Base-by-base conservation (phyloP, 1,140 invertebrate genomes). In the Campoletis sonorensis region DNA sequence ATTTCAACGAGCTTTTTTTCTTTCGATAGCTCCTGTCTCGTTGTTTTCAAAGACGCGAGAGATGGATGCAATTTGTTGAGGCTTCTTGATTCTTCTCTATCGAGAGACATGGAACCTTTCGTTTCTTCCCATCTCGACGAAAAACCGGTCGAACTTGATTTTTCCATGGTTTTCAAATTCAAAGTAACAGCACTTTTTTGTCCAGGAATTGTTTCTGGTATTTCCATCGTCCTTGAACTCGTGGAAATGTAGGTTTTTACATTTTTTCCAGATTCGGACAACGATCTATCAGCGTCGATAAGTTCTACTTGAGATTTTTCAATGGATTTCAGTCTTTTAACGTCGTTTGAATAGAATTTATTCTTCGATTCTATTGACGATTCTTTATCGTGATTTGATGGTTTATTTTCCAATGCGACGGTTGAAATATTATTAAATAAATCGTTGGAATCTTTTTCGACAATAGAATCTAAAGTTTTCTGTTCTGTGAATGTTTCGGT, bases 41-140 rank as follows among this genome's bases (percentile, higher is more conserved):
- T 15, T 1, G 72, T 30, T 26, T 23, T 21, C 4, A 75, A 26
- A 54, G 10, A 27, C 45, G 72, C 72, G 72, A 75, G 72, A 54
- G 72, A 75, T 54, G 26, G 72, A 51, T 75, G 45, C 13, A 73
- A 4, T 23, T 49, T 73, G n/a, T 73, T 21, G 15, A 73, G 37
- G 10, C 23, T 73, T 11, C 7, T 18, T 71, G 40, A 21, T 13
- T 73, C 23, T 23, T 73, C 37, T 49, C 21, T n/a, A n/a, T 73
- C 18, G 40, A 73, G n/a, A 21, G 37, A 45, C 49, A 49, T 15
- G 0, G 18, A 73, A 15, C 37, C 45, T 72, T 40, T 73, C 37
- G 10, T 27, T 67, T 67, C 3, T 2, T 23, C 13, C 61, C 23
- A 23, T 67, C 18, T 27, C 4, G 21, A 26, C 4, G n/a, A 67